These are phyloP conservation scores for Acanthurus leucopareius DNA, from an alignment of 2,797 vertebrate species.

Conservation along the genomic window DNA sequence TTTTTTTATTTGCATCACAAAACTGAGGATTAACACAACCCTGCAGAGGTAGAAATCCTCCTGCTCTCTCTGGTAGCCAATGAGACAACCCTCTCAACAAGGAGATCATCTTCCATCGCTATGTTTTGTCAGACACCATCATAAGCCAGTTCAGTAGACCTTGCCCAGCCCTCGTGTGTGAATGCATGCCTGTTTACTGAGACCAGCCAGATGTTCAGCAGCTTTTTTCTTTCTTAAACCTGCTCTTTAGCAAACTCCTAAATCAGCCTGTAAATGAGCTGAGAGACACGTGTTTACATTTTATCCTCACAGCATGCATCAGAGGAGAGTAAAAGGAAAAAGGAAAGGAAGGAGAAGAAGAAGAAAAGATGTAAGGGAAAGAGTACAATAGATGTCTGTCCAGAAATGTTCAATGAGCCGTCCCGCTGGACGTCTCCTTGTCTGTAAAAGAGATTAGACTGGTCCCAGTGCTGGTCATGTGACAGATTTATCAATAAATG, in stretches of 20 bases:
- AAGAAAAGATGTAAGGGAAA: neutral
- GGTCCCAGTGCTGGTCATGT: constrained; percentile 10
- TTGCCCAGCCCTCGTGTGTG: neutral
- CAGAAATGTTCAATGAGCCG: constrained; percentile 35
- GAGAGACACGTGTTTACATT: constrained; percentile 68
- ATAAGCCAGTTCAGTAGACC: too few relatives aligned
- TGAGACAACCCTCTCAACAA: too few relatives aligned
- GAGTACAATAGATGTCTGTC: constrained; percentile 35
- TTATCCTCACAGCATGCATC: constrained; percentile 28
- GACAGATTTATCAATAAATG: constrained; percentile 47
- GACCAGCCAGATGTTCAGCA: constrained; percentile 65
- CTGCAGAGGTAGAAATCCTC: too few relatives aligned
- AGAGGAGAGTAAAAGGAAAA: constrained; percentile 26
- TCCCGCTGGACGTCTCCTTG: constrained; percentile 25
- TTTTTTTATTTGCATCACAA: too few relatives aligned
- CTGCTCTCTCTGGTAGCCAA: too few relatives aligned
- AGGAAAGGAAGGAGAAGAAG: neutral
- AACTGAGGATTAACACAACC: too few relatives aligned
- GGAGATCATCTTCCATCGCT: too few relatives aligned
- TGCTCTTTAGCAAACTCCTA: constrained; percentile 47
- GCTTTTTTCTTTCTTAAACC: constrained; percentile 36
- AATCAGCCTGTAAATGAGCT: constrained; percentile 68
- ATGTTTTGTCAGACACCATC: too few relatives aligned
- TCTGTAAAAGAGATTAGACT: constrained; percentile 45
- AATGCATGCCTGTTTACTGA: constrained; percentile 1